Conservation (phyloP, 1,140 invertebrate genomes). For the Drosophila burlai region DNA sequence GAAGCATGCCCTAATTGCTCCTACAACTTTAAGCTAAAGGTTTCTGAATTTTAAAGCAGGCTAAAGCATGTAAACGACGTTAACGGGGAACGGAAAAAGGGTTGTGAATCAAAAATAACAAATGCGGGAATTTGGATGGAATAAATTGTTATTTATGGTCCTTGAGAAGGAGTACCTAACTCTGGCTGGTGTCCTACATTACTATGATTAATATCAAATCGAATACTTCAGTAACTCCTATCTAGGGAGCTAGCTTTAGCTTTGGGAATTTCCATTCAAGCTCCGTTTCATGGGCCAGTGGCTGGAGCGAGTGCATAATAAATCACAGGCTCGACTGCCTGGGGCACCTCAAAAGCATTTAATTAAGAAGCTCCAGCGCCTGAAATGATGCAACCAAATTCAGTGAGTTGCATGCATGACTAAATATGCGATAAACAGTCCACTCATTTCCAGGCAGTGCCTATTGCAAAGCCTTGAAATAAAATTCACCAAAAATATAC, state of each 20-base stretch:
- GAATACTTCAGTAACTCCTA: background rate
- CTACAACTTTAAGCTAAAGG: slow-evolving; percentile 57
- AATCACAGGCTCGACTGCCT: slow-evolving; percentile 43
- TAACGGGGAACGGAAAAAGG: background rate
- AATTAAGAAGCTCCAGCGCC: slow-evolving; percentile 53
- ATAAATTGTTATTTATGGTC: background rate
- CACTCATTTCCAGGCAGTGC: slow-evolving; percentile 47
- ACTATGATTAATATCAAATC: background rate
- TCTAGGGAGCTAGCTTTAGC: background rate
- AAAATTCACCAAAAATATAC: slow-evolving; percentile 22
- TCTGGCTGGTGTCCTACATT: background rate
- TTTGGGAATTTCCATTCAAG: background rate
- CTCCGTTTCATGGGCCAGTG: slow-evolving; percentile 1
- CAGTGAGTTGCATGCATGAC: slow-evolving; percentile 66
- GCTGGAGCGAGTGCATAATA: slow-evolving; percentile 46
- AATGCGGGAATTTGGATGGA: background rate
- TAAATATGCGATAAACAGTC: slow-evolving; percentile 65
- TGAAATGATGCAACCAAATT: slow-evolving; percentile 68
- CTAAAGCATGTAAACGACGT: background rate
- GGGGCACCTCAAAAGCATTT: slow-evolving; percentile 23
- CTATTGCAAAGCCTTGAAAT: slow-evolving; percentile 1
- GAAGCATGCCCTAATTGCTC: slow-evolving; percentile 76
- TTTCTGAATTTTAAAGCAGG: slow-evolving; percentile 46
- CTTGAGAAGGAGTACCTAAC: background rate
- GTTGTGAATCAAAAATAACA: background rate